phyloP scores from a whole-genome alignment of 2,113 vertebrate genomes.

The Petrocephalus microphthalmus region DNA sequence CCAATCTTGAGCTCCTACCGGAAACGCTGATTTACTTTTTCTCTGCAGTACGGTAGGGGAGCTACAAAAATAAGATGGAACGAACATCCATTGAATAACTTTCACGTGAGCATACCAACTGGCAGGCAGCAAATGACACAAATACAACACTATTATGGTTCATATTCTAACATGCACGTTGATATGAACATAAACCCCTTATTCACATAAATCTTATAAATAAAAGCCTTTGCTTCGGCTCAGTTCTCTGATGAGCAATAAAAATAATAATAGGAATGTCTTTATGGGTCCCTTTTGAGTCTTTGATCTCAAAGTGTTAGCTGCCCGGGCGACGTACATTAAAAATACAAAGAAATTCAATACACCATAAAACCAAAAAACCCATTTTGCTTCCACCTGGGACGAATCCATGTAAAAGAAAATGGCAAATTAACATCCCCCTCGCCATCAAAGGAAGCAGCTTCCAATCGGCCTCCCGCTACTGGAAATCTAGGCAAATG shows the following conservation, averaged over 20 bases:
- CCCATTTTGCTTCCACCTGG: neutral
- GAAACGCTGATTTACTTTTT: neutral
- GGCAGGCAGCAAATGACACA: neutral
- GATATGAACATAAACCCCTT: neutral
- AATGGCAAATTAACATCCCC: neutral
- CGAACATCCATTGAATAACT: neutral
- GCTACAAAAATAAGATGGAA: neutral
- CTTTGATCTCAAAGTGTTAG: neutral
- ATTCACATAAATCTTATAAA: neutral
- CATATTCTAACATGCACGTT: neutral
- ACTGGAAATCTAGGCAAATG: conserved; percentile 15
- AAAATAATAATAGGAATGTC: neutral
- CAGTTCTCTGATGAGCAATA: neutral
- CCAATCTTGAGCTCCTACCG: neutral
- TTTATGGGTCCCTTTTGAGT: neutral
- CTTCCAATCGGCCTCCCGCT: conserved; percentile 14
- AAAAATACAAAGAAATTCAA: neutral
- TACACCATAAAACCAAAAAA: neutral
- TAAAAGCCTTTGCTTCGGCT: neutral
- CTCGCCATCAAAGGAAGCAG: neutral
- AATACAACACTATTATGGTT: neutral
- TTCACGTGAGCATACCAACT: neutral
- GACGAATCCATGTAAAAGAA: neutral
- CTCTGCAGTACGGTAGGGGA: neutral
- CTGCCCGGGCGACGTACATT: neutral